Evolutionary conservation across 2,888 invertebrate species (phyloP).

Genomic region (Dendrolimus houi): DNA sequence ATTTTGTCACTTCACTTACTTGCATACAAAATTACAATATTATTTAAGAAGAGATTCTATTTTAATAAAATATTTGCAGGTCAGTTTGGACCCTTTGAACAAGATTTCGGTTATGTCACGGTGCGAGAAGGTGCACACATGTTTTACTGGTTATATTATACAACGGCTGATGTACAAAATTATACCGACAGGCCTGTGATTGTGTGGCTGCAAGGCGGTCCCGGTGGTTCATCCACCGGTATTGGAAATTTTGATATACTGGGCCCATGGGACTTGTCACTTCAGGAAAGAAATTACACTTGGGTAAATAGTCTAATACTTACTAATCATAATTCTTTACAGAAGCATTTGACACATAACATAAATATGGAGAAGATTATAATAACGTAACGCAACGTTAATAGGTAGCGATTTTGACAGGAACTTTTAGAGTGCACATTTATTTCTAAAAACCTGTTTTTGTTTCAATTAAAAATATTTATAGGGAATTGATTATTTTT

Average conservation of each 20-base stretch:
- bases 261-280: conserved; percentile 81
- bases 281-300: conserved; percentile 81
- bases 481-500: no score
- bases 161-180: conserved; percentile 76
- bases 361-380: no score
- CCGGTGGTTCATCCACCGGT: conserved; percentile 86
- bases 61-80: conserved; percentile 22
- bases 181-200: conserved; percentile 83
- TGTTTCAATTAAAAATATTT: no score
- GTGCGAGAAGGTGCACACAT: conserved; percentile 86
- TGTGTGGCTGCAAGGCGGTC: conserved; percentile 95
- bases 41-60: not conserved
- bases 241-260: conserved; percentile 93
- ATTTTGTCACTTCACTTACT: no score
- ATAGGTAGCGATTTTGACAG: no score
- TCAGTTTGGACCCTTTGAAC: conserved; percentile 77
- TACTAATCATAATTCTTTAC: no score
- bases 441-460: no score
- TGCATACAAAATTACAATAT: not conserved
- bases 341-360: no score
- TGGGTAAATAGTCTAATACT: conserved; percentile 77
- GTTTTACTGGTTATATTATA: conserved; percentile 93
- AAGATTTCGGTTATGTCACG: conserved; percentile 85
- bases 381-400: no score
- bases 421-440: no score